Evolutionary conservation across 2,888 invertebrate species (phyloP).

Genomic region (Pteria penguin): DNA sequence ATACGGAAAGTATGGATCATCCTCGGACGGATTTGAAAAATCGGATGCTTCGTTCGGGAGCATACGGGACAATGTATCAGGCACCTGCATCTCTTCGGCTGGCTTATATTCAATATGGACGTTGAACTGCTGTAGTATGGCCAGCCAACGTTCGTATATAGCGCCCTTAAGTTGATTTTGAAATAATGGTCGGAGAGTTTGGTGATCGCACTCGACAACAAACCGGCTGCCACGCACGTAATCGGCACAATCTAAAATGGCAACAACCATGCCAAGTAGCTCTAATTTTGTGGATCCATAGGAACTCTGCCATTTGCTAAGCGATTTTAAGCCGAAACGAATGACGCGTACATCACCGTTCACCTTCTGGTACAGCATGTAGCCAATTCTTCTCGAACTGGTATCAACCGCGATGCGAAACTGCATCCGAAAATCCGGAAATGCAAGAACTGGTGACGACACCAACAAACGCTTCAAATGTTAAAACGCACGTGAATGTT

Average conservation of each 20-base stretch:
- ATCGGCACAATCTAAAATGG: slow-evolving; percentile 19
- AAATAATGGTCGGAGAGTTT: too few species aligned
- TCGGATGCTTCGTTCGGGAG: too few species aligned
- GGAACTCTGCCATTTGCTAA: background rate
- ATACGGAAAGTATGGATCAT: too few species aligned
- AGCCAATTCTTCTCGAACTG: background rate
- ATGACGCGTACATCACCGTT: too few species aligned
- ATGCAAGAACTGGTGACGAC: background rate
- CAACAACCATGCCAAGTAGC: slow-evolving; percentile 12
- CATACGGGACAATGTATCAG: too few species aligned
- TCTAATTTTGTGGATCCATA: too few species aligned
- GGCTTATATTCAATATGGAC: slow-evolving; percentile 42
- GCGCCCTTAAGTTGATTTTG: slow-evolving; percentile 24
- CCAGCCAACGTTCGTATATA: slow-evolving; percentile 47
- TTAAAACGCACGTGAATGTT: background rate
- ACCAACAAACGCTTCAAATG: background rate
- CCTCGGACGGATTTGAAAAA: background rate
- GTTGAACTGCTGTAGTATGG: too few species aligned
- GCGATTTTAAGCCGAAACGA: slow-evolving; percentile 26
- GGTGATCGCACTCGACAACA: slow-evolving; percentile 30
- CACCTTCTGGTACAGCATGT: background rate
- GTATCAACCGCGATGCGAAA: slow-evolving; percentile 5
- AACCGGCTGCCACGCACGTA: too few species aligned
- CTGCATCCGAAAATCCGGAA: slow-evolving; percentile 1
- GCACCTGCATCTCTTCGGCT: too few species aligned